Base-by-base conservation (phyloP, 2,113 vertebrate species). In the Phylloscopus whistleri region DNA sequence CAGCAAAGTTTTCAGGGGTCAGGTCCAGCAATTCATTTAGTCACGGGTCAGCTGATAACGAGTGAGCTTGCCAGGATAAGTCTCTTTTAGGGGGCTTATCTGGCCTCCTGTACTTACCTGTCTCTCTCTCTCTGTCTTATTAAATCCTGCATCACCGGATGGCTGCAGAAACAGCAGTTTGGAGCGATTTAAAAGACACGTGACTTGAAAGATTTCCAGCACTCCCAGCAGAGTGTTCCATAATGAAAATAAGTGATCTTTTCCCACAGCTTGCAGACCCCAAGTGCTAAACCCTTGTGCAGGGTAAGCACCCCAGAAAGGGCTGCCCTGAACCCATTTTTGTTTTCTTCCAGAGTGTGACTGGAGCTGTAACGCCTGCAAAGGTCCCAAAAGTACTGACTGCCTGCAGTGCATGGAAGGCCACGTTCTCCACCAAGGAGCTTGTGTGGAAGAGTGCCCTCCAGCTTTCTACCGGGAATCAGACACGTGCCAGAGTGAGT, bases 341-440 rank as follows among this genome's bases (percentile, higher is more conserved):
- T 74, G 67, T 41, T 90, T 62, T 16, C 68, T 96, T 94, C 22
- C 92, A 99, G 99, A 99, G 96, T 99, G 99, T 55, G 99, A 99
- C 87, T 99, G 99, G 99, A 99, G 98, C 96, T 99, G 99, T 80
- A 99, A 98, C 0, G 96, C 98, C 4, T 99, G 99, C 37, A 97
- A 79, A 13, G 99, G 99, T 13, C 99, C 99, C 4, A 97, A 96
- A 67, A 96, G 93, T 39, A 99, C 97, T 0, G 99, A 99, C 96
- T 99, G 99, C 96, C 97, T 99, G 90, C 99, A 98, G 97, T 99
- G 99, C 95, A 98, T 99, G 99, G 99, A 99, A 18, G 98, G 98
- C 48, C 98, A 99, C 1, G 46, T 98, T 48, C 96, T 99, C 49
- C 98, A 99, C 27, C 95, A 98, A 0, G 98, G 99, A 2, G 81